phyloP scores from a whole-genome alignment of 1,140 invertebrate genomes.

The Zaprionus kolodkinae region DNA sequence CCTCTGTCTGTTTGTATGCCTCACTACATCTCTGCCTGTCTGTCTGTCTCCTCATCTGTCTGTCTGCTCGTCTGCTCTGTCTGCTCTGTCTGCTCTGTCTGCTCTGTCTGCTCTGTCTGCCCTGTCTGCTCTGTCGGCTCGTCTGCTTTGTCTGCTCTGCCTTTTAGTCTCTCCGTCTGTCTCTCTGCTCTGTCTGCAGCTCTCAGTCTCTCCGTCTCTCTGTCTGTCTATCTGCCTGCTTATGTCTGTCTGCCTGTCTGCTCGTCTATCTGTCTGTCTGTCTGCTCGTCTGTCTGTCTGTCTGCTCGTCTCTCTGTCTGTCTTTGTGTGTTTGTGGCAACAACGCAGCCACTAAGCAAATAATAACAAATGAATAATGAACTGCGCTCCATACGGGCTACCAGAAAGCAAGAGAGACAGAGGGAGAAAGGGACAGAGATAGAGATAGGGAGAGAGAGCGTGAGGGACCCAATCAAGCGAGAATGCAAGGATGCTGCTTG shows the following conservation, averaged over 20 bases:
- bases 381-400: constrained; percentile 21
- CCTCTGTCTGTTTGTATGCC: background rate
- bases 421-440: background rate
- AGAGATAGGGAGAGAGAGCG: background rate
- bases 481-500: background rate
- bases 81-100: background rate
- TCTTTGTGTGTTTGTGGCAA: constrained; percentile 17
- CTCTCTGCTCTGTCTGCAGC: background rate
- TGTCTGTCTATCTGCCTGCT: too few relatives aligned
- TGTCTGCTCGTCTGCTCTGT: background rate
- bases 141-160: background rate
- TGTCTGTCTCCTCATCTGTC: background rate
- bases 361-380: constrained; percentile 60
- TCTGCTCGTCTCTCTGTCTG: constrained; percentile 4
- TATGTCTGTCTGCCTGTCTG: background rate
- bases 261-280: background rate
- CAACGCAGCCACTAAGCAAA: constrained; percentile 44
- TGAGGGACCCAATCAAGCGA: constrained; percentile 28
- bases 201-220: too few relatives aligned
- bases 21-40: background rate
- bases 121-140: background rate
- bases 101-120: background rate
- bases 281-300: background rate
- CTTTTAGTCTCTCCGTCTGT: background rate
- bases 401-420: background rate